These are phyloP conservation scores for Anthopleura xanthogrammica DNA, from an alignment of 92 coral and sea anemone genomes.

Conservation along the genomic window DNA sequence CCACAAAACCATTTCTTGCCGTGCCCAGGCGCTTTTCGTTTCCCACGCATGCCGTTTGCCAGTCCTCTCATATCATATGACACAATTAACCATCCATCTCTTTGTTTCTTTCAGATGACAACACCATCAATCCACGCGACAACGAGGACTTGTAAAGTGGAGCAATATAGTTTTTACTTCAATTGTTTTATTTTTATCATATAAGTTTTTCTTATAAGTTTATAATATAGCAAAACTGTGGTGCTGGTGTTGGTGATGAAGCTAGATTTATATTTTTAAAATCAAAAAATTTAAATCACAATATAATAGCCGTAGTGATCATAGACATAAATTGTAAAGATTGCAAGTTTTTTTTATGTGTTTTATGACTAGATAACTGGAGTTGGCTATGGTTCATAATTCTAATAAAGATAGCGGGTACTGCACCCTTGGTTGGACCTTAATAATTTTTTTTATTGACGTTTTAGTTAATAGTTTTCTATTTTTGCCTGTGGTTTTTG, in stretches of 20 bases:
- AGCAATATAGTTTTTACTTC: not conserved
- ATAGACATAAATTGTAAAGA: not conserved
- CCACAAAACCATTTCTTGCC: too few species aligned
- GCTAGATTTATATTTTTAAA: not conserved
- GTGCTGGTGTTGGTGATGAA: not conserved
- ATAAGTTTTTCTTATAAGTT: not conserved
- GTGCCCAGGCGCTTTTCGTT: not conserved
- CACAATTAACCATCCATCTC: not conserved
- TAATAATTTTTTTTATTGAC: not conserved
- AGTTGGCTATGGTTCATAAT: not conserved
- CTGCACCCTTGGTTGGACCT: not conserved
- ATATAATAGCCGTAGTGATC: too few species aligned
- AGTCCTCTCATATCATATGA: not conserved
- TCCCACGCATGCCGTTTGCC: not conserved
- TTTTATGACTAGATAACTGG: not conserved
- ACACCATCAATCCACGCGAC: conserved; percentile 45
- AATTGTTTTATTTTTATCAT: not conserved
- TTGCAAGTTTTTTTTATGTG: not conserved
- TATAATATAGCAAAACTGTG: not conserved
- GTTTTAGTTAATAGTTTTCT: not conserved
- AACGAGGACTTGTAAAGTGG: conserved; percentile 23
- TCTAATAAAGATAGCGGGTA: not conserved
- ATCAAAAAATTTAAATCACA: not conserved
- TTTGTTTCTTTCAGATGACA: conserved; percentile 54
- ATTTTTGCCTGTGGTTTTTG: not conserved